Conservation (phyloP, 1,140 invertebrate species). For the Drosophila busckii region DNA sequence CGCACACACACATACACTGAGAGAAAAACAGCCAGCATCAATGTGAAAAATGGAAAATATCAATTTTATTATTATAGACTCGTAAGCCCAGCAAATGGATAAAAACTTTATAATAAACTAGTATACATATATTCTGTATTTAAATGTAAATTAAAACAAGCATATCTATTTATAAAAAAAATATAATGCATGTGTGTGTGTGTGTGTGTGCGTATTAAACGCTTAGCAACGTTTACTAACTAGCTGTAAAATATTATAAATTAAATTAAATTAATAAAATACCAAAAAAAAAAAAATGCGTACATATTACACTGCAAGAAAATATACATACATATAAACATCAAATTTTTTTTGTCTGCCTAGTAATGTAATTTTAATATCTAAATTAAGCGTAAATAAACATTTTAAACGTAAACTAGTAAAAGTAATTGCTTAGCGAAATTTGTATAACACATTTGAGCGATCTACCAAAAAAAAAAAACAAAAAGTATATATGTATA, state of each 20-base stretch:
- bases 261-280: not conserved
- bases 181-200: conserved; percentile 29
- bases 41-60: conserved; percentile 51
- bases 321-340: conserved; percentile 4
- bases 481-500: conserved; percentile 1
- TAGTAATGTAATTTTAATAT: conserved; percentile 50
- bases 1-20: too few relatives aligned
- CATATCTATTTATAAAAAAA: conserved; percentile 40
- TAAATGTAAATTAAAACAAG: conserved; percentile 34
- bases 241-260: conserved; percentile 31
- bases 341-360: conserved; percentile 55
- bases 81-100: conserved; percentile 31
- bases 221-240: conserved; percentile 57
- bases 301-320: conserved; percentile 31
- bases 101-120: conserved; percentile 45
- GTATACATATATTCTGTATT: conserved; percentile 52
- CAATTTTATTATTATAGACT: conserved; percentile 46
- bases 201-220: conserved; percentile 28
- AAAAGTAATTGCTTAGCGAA: conserved; percentile 58
- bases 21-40: too few relatives aligned
- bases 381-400: conserved; percentile 28
- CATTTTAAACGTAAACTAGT: conserved; percentile 36
- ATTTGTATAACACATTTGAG: conserved; percentile 66
- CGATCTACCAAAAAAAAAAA: conserved; percentile 52
- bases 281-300: conserved; percentile 19